A percentile compares a stretch with the other conserved stretches of the same genome.
These are phyloP conservation scores for Brevimyrus niger DNA, from an alignment of 2,113 vertebrate species.

Conservation along the genomic window DNA sequence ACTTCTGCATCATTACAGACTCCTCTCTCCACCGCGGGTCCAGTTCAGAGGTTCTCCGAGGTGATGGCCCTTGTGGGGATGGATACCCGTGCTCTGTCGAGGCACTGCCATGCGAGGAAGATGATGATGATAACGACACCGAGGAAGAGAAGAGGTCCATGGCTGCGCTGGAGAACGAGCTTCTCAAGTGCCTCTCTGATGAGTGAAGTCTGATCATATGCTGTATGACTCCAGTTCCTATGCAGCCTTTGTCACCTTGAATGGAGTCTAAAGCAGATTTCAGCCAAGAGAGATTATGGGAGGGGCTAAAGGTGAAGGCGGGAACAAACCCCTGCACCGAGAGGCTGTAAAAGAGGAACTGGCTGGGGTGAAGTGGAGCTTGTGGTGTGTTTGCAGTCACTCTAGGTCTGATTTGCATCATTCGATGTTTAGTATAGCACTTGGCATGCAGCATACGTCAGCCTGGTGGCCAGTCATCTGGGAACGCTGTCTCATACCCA, in stretches of 20 bases:
- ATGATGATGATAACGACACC: constrained; percentile 38
- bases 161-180: constrained; percentile 57
- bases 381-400: neutral
- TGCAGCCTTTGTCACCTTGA: neutral
- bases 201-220: constrained; percentile 33
- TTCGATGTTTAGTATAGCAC: neutral
- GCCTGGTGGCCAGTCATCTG: neutral
- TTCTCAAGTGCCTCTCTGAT: constrained; percentile 57
- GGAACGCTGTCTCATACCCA: neutral
- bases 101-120: constrained; percentile 43
- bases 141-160: constrained; percentile 56
- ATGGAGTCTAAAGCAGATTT: neutral
- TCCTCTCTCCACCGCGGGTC: neutral
- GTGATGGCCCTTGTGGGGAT: constrained; percentile 17
- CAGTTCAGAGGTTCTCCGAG: neutral
- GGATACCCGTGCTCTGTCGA: constrained; percentile 16
- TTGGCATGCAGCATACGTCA: neutral
- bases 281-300: neutral
- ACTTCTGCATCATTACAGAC: neutral
- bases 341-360: neutral
- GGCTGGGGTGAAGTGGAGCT: neutral
- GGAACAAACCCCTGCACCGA: neutral
- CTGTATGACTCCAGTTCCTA: neutral
- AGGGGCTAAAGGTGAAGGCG: neutral
- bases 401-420: neutral